phyloP scores from a whole-genome alignment of 2,888 invertebrate species.

The Emesis furor region DNA sequence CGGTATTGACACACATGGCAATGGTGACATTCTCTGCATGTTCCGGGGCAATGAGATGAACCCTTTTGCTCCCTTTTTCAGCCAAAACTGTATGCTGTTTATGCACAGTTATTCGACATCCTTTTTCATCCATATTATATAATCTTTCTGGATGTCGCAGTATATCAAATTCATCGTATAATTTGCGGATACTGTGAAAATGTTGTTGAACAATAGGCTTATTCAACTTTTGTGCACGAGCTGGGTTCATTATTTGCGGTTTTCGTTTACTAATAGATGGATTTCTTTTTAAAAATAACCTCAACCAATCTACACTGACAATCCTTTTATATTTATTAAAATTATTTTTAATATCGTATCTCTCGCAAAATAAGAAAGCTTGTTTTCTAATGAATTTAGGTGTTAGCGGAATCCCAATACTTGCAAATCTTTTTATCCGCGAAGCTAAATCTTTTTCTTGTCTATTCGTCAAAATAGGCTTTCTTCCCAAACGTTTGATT shows the following conservation, averaged over 20 bases:
- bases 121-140: conserved; percentile 28
- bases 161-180: conserved; percentile 44
- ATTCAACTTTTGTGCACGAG: conserved; percentile 60
- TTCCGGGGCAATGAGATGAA: too few species aligned
- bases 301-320: conserved; percentile 57
- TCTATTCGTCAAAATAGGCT: too few species aligned
- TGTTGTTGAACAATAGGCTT: too few species aligned
- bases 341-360: neutral
- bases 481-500: too few species aligned
- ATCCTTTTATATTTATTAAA: conserved; percentile 45
- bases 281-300: conserved; percentile 47
- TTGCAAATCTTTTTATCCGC: neutral
- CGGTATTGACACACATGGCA: conserved; percentile 46
- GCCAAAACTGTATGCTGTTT: conserved; percentile 23
- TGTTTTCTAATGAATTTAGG: too few species aligned
- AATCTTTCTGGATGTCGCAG: conserved; percentile 1
- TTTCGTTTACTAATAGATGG: conserved; percentile 62
- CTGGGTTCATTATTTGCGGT: conserved; percentile 70
- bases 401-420: too few species aligned
- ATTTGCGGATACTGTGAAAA: too few species aligned
- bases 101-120: conserved; percentile 20
- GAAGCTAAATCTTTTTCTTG: neutral
- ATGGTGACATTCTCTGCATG: conserved; percentile 58
- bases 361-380: too few species aligned
- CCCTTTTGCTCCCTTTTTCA: conserved; percentile 19